phyloP scores from a whole-genome alignment of 2,113 vertebrate genomes.

The Mobula hypostoma region DNA sequence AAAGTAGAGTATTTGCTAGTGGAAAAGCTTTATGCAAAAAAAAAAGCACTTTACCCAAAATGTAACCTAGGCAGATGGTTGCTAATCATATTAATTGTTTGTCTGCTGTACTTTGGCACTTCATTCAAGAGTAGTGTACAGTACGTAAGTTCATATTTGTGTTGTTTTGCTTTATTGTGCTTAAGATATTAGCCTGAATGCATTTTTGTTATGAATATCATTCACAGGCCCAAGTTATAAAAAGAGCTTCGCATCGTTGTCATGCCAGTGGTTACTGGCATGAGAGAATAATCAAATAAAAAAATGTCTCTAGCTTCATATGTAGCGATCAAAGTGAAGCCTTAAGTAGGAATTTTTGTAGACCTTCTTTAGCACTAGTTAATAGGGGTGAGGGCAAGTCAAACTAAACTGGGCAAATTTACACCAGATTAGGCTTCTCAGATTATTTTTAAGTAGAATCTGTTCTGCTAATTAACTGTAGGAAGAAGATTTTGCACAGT shows the following conservation, averaged over 20 bases:
- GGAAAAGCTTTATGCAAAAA: constrained; percentile 6
- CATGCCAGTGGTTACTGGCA: background rate
- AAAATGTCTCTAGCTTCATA: background rate
- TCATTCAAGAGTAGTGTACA: too few relatives aligned
- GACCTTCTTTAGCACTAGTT: background rate
- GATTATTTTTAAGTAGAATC: background rate
- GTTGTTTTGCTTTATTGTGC: too few relatives aligned
- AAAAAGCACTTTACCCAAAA: constrained; percentile 23
- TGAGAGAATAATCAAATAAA: background rate
- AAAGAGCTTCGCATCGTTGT: background rate
- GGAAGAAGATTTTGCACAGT: background rate
- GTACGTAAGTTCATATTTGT: too few relatives aligned
- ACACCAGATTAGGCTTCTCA: background rate
- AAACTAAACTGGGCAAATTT: background rate
- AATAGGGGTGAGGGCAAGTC: background rate
- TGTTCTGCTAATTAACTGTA: background rate
- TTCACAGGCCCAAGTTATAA: background rate
- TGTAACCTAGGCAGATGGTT: background rate
- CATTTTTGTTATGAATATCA: background rate
- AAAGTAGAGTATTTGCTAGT: background rate
- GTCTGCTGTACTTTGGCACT: too few relatives aligned
- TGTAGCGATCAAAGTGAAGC: background rate
- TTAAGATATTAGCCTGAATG: background rate
- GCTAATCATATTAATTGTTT: too few relatives aligned
- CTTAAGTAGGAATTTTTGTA: background rate